These are phyloP conservation scores for Choreutis nemorana DNA, from an alignment of 2,888 invertebrate genomes.

Conservation along the genomic window DNA sequence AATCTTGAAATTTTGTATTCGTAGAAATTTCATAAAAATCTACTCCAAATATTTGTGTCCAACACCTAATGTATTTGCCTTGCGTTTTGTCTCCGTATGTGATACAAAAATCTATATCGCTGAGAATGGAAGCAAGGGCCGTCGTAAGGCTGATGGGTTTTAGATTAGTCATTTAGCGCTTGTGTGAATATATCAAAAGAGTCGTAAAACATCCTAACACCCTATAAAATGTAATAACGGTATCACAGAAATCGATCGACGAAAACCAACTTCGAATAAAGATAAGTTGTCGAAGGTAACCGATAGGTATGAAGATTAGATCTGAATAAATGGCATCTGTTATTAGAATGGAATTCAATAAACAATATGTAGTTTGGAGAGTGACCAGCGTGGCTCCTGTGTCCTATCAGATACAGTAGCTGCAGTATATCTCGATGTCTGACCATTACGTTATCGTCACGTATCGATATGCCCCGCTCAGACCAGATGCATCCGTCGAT, in stretches of 20 bases:
- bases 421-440: constrained; percentile 27
- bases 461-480: constrained; percentile 31
- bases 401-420: constrained; percentile 55
- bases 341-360: constrained; percentile 51
- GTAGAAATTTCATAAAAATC: too few species aligned
- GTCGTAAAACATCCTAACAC: too few species aligned
- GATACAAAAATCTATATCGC: too few species aligned
- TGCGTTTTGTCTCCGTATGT: too few species aligned
- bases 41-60: too few species aligned
- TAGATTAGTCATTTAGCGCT: constrained; percentile 34
- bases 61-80: too few species aligned
- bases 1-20: too few species aligned
- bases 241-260: constrained; percentile 21
- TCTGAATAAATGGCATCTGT: constrained; percentile 31
- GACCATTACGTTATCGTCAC: constrained; percentile 56
- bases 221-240: too few species aligned
- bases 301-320: too few species aligned
- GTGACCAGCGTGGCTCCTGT: constrained; percentile 39
- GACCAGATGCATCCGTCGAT: constrained; percentile 49
- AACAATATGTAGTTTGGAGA: constrained; percentile 34
- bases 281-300: too few species aligned
- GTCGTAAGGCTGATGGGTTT: constrained; percentile 47
- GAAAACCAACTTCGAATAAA: constrained; percentile 6
- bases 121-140: too few species aligned
- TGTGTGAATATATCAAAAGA: too few species aligned